Conservation (phyloP, 2,888 invertebrate genomes). For the Calliopum simillimum region DNA sequence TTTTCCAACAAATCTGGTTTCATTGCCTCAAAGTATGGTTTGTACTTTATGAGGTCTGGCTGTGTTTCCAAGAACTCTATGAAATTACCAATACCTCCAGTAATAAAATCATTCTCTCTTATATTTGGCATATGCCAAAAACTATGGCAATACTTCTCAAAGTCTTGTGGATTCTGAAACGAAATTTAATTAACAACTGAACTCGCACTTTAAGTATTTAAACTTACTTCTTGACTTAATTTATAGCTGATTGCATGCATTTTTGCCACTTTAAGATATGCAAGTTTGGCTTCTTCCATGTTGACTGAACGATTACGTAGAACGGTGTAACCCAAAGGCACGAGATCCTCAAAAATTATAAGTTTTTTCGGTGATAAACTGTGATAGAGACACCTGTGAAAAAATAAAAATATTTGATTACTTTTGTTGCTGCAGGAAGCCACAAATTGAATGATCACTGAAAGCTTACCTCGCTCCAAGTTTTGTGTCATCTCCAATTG, state of each 20-base stretch:
- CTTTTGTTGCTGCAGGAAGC: too few relatives aligned
- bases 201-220: background rate
- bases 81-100: conserved; percentile 28
- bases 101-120: background rate
- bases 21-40: conserved; percentile 36
- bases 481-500: conserved; percentile 33
- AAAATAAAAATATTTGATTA: too few relatives aligned
- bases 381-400: conserved; percentile 41
- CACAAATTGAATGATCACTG: too few relatives aligned
- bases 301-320: conserved; percentile 18
- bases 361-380: conserved; percentile 39
- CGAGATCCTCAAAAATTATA: conserved; percentile 46
- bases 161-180: conserved; percentile 32
- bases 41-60: conserved; percentile 26
- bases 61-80: conserved; percentile 17
- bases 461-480: background rate
- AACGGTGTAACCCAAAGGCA: conserved; percentile 38
- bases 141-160: conserved; percentile 32
- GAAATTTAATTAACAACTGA: background rate
- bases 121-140: conserved; percentile 15
- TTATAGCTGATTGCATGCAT: conserved; percentile 49
- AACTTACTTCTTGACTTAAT: conserved; percentile 42
- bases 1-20: conserved; percentile 2
- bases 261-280: conserved; percentile 45
- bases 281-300: conserved; percentile 38